Conservation (phyloP, 2,888 invertebrate genomes). For the Yponomeuta sedellus region DNA sequence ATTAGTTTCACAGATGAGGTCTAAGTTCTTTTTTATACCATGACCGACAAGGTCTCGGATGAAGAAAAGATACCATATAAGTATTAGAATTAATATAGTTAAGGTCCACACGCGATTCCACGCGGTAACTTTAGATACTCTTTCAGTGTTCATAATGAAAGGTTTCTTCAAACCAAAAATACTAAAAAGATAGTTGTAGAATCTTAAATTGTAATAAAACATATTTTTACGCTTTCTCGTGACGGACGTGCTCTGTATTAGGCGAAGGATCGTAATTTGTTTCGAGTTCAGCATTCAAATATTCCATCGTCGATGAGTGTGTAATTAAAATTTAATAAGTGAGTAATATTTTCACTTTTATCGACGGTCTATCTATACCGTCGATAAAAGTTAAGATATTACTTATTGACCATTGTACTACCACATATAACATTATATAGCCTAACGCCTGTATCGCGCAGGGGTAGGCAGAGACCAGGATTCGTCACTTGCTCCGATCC, state of each 20-base stretch:
- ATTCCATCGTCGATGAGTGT: not conserved
- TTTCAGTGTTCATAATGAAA: conserved; percentile 21
- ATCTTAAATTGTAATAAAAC: conserved; percentile 13
- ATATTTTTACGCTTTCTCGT: not conserved
- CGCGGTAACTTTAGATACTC: conserved; percentile 14
- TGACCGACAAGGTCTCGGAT: conserved; percentile 19
- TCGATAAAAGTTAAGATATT: too few relatives aligned
- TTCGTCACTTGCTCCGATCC: too few relatives aligned
- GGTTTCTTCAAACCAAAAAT: conserved; percentile 38
- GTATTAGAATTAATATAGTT: conserved; percentile 23
- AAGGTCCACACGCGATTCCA: conserved; percentile 32
- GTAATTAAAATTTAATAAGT: not conserved
- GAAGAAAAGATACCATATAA: conserved; percentile 24
- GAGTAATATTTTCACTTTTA: not conserved
- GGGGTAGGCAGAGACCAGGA: too few relatives aligned
- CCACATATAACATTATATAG: too few relatives aligned
- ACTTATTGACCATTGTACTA: too few relatives aligned
- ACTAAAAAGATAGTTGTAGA: conserved; percentile 30
- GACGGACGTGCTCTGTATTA: not conserved
- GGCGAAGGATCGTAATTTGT: too few relatives aligned
- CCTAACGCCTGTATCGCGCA: too few relatives aligned
- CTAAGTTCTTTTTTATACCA: conserved; percentile 30
- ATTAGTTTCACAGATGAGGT: conserved; percentile 31
- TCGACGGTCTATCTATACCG: too few relatives aligned
- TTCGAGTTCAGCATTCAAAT: not conserved